Evolutionary conservation across 2,797 vertebrate species (phyloP), one percentile per base, ranked within the genome.

Genomic region (Furcifer pardalis): DNA sequence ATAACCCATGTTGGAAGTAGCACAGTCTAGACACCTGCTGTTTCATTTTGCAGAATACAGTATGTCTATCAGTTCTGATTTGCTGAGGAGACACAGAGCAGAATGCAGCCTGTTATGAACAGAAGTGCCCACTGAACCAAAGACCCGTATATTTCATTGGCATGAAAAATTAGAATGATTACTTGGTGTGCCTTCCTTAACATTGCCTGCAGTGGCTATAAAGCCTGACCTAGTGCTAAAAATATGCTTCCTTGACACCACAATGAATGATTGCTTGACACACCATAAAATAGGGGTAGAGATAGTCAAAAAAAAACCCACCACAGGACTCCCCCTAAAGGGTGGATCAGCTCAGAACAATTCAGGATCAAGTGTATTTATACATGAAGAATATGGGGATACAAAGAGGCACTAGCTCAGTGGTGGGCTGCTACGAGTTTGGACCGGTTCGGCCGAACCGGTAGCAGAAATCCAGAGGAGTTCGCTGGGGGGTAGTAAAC

Each of bases 181-280:
- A 3, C 66, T 1, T 10, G 15, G 30, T 72, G 9, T 0, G 0
- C 40, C 73, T 25, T 65, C 79, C 73, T 92, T 83, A 82, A 68
- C 84, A 83, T 87, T 30, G 59, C 56, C 71, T 40, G 63, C 7
- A 82, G 81, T 60, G 79, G 42, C 71, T 89, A 2, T 74, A 84
- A 86, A 90, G 88, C 37, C 71, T 81, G 30, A 69, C 42, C 60
- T 79, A 63, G 62, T 6, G 23, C 86, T 87, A 56, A 75, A 89
- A 74, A 79, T 77, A 27, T 0, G 81, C 72, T 66, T 81, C 77
- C 88, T 86, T 75, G 82, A 52, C 49, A 52, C 4, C 62, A 2
- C 25, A 84, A 1, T 76, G 84, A 81, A 88, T 75, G 44, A 82
- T 66, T 46, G 37, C 87, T 89, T 85, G 79, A 44, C 4, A 85